Evolutionary conservation across 2,113 vertebrate species (phyloP).

Genomic region (Tachuris rubrigastra): DNA sequence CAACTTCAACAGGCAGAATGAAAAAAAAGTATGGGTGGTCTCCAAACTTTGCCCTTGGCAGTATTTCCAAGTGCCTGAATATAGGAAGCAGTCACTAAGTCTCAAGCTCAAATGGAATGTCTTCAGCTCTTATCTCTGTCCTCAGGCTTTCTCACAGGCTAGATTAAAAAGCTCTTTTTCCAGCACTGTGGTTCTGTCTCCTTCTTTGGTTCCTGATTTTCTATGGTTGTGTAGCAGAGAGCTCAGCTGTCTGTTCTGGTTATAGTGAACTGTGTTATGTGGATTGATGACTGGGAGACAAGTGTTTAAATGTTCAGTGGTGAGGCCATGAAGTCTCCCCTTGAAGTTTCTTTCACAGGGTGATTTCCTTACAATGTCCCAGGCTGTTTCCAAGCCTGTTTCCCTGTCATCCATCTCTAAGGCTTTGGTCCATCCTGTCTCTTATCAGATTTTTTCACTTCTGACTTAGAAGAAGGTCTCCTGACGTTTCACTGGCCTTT

Average conservation of each 20-base stretch:
- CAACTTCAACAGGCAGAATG: neutral
- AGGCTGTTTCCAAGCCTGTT: neutral
- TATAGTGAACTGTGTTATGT: neutral
- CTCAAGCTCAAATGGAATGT: neutral
- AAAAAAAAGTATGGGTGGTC: neutral
- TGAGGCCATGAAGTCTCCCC: neutral
- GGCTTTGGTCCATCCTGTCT: neutral
- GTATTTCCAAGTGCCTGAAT: neutral
- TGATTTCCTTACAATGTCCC: neutral
- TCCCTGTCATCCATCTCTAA: neutral
- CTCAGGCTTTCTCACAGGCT: neutral
- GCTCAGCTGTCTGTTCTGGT: neutral
- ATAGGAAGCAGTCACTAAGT: neutral
- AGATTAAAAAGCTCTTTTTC: neutral
- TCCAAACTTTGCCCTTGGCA: neutral
- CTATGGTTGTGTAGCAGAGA: neutral
- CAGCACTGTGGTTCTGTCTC: neutral
- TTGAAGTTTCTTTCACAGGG: neutral
- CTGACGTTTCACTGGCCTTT: neutral
- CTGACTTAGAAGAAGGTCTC: neutral
- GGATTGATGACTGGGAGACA: neutral
- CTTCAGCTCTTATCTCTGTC: neutral
- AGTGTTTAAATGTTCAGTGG: neutral
- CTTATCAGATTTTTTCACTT: neutral
- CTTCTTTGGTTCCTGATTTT: neutral